A percentile compares a stretch with the other conserved stretches of the same genome.
Evolutionary conservation across 2,113 vertebrate species (phyloP).

Genomic region (crab-eating macaque (Macaca fascicularis)): DNA sequence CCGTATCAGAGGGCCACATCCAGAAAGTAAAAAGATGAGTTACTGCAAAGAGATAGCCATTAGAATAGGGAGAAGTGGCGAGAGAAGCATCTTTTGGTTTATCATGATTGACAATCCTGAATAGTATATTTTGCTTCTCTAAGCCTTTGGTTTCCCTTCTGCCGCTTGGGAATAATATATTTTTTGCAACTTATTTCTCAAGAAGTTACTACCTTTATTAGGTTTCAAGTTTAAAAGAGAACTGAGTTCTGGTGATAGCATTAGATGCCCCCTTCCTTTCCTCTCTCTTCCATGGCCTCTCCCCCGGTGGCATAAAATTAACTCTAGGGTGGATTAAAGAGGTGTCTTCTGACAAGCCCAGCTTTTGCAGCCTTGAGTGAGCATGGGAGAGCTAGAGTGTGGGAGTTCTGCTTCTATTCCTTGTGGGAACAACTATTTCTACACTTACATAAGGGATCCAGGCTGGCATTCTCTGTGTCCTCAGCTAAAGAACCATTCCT

Average conservation of each 20-base stretch:
- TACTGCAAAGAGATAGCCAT: background rate
- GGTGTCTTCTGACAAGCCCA: constrained; percentile 53
- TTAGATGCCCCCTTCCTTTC: background rate
- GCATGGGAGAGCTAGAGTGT: background rate
- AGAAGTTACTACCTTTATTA: background rate
- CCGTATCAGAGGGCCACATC: background rate
- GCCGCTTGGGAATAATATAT: background rate
- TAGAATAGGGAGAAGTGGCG: background rate
- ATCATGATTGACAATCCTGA: background rate
- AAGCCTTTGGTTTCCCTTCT: background rate
- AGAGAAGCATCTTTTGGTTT: background rate
- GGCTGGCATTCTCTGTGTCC: background rate
- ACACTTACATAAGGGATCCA: constrained; percentile 46
- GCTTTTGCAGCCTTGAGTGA: background rate
- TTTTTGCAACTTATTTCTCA: background rate
- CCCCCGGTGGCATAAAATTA: background rate
- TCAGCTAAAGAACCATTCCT: background rate
- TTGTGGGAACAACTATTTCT: constrained; percentile 42
- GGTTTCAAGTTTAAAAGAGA: constrained; percentile 10
- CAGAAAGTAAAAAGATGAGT: background rate
- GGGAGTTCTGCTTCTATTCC: constrained; percentile 17
- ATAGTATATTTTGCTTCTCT: background rate
- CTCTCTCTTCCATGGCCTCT: background rate
- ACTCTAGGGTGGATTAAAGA: constrained; percentile 41
- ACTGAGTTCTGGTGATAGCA: background rate